phyloP scores from a whole-genome alignment of 2,888 invertebrate genomes.

The Nephrocerus scutellatus region DNA sequence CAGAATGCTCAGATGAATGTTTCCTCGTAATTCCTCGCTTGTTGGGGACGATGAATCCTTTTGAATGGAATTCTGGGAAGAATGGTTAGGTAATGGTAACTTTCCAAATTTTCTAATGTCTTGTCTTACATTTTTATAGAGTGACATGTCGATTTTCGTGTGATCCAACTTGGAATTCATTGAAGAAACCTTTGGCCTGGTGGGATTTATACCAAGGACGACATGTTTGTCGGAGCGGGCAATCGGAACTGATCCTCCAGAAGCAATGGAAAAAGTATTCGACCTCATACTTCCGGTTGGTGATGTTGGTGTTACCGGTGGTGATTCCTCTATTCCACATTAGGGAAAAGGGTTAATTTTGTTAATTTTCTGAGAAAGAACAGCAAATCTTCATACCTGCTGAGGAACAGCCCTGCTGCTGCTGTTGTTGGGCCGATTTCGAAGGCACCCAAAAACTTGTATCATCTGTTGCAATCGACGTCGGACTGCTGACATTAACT shows the following conservation, averaged over 20 bases:
- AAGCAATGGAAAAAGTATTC: constrained; percentile 43
- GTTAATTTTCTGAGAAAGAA: not conserved
- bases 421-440: constrained; percentile 34
- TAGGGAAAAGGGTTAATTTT: not conserved
- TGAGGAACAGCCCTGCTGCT: too few relatives aligned
- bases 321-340: constrained; percentile 47
- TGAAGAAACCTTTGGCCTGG: constrained; percentile 50
- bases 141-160: constrained; percentile 54
- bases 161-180: constrained; percentile 62
- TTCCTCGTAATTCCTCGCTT: constrained; percentile 54
- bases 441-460: constrained; percentile 49
- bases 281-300: constrained; percentile 48
- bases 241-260: constrained; percentile 43
- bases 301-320: constrained; percentile 48
- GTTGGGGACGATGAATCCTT: constrained; percentile 36
- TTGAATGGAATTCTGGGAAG: constrained; percentile 35
- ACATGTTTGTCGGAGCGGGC: constrained; percentile 52
- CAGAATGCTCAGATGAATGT: constrained; percentile 55
- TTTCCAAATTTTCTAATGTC: not conserved
- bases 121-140: constrained; percentile 53
- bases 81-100: not conserved
- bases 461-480: constrained; percentile 44
- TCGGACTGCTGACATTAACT: constrained; percentile 45
- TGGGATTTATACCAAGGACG: constrained; percentile 50
- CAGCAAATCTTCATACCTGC: constrained; percentile 22